These are phyloP conservation scores for Aurelia aurita DNA, from an alignment of 30 jellyfish, hydroid and myxozoan species.

Conservation along the genomic window DNA sequence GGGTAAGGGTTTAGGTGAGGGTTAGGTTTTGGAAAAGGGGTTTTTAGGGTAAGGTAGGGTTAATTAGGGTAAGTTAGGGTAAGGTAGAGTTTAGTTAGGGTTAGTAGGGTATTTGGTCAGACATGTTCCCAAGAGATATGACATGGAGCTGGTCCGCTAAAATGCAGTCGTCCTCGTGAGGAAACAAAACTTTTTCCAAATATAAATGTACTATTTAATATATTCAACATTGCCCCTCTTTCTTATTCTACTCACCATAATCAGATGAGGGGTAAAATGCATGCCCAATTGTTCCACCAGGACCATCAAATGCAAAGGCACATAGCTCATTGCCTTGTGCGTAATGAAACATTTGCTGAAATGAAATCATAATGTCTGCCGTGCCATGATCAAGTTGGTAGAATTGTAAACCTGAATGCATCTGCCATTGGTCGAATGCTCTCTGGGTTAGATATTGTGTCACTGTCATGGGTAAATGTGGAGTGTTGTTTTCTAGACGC, in stretches of 20 bases:
- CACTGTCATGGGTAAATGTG: slow-evolving; percentile 38
- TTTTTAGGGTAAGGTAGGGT: too few species aligned
- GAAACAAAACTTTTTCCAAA: too few species aligned
- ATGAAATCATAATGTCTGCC: slow-evolving; percentile 86
- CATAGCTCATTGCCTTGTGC: slow-evolving; percentile 2
- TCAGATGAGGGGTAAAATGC: slow-evolving; percentile 78
- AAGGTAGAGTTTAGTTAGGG: too few species aligned
- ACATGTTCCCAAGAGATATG: too few species aligned
- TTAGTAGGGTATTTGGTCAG: too few species aligned
- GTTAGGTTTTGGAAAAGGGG: too few species aligned
- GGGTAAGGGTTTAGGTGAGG: too few species aligned
- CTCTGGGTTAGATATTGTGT: slow-evolving; percentile 28
- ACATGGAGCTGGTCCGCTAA: too few species aligned
- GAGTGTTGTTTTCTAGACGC: slow-evolving; percentile 71
- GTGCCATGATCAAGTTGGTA: slow-evolving; percentile 38
- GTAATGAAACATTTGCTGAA: slow-evolving; percentile 52
- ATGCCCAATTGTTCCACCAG: slow-evolving; percentile 89
- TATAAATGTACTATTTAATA: too few species aligned
- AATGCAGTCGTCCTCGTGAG: too few species aligned
- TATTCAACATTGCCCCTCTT: too few species aligned
- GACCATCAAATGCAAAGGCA: slow-evolving; percentile 82
- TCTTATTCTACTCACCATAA: neutral
- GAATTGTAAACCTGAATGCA: slow-evolving; percentile 51
- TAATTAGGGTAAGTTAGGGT: too few species aligned
- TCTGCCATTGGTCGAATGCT: slow-evolving; percentile 80